Conservation (phyloP, 2,888 invertebrate genomes). For the Sminthurides aquaticus region DNA sequence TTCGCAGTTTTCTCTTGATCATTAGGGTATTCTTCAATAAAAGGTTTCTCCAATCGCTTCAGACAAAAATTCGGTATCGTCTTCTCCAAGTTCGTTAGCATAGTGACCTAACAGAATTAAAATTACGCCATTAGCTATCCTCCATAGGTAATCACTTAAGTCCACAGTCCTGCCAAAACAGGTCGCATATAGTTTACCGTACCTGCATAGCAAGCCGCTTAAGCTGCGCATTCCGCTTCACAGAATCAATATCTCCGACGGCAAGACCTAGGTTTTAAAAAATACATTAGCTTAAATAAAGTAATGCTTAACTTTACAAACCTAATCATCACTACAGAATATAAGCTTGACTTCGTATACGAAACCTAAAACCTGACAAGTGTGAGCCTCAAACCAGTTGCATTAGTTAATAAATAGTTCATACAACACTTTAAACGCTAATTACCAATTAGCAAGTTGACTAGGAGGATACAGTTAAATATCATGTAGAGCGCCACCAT, state of each 20-base stretch:
- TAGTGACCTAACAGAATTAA: neutral
- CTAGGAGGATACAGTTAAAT: conserved; percentile 6
- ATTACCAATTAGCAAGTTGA: conserved; percentile 17
- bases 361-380: too few relatives aligned
- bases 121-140: too few relatives aligned
- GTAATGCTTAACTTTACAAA: too few relatives aligned
- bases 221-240: conserved; percentile 9
- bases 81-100: conserved; percentile 12
- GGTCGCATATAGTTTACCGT: neutral
- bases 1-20: neutral
- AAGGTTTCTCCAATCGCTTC: neutral
- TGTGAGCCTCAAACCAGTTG: too few relatives aligned
- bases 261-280: conserved; percentile 1
- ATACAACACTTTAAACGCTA: too few relatives aligned
- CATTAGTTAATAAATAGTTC: too few relatives aligned
- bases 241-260: conserved; percentile 11
- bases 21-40: conserved; percentile 5
- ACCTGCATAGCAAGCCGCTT: conserved; percentile 10
- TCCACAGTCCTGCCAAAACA: too few relatives aligned
- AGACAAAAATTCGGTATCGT: conserved; percentile 2
- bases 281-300: too few relatives aligned
- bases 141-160: too few relatives aligned
- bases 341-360: too few relatives aligned
- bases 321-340: too few relatives aligned
- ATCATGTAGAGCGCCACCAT: conserved; percentile 11